phyloP scores from a whole-genome alignment of 2,888 invertebrate genomes.

The Rhingia campestris region DNA sequence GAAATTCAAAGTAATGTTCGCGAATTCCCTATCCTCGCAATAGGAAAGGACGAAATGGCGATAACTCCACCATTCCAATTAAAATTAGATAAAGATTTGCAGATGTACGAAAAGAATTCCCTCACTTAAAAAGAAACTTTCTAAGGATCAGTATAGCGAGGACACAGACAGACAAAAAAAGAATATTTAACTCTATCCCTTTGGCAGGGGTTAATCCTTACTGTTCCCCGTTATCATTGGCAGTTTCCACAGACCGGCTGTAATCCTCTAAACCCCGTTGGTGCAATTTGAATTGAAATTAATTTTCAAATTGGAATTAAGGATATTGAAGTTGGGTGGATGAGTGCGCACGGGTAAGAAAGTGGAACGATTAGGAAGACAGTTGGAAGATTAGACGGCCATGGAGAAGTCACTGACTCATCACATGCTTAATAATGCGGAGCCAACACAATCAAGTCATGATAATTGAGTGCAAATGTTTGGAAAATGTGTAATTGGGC shows the following conservation, averaged over 20 bases:
- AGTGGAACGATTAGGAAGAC: slow-evolving; percentile 10
- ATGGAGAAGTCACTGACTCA: slow-evolving; percentile 46
- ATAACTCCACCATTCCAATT: slow-evolving; percentile 23
- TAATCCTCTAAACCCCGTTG: slow-evolving; percentile 56
- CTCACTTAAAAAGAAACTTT: slow-evolving; percentile 53
- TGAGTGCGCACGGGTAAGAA: neutral
- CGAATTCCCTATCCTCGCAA: neutral
- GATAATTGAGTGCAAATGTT: slow-evolving; percentile 43
- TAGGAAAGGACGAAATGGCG: slow-evolving; percentile 1
- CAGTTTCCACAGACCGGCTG: slow-evolving; percentile 22
- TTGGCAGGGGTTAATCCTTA: slow-evolving; percentile 36
- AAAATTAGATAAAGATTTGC: slow-evolving; percentile 46
- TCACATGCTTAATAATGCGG: slow-evolving; percentile 45
- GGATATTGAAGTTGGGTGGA: slow-evolving; percentile 32
- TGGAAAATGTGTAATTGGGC: slow-evolving; percentile 42
- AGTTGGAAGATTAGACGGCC: slow-evolving; percentile 19
- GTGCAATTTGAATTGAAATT: slow-evolving; percentile 62
- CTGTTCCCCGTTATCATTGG: slow-evolving; percentile 35
- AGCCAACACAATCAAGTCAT: slow-evolving; percentile 27
- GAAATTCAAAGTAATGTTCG: slow-evolving; percentile 15
- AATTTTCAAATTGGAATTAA: slow-evolving; percentile 64
- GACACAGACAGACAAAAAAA: neutral
- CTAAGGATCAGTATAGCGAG: slow-evolving; percentile 12
- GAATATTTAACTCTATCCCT: slow-evolving; percentile 42
- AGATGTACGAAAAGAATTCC: slow-evolving; percentile 38